These are phyloP conservation scores for Pungitius pungitius DNA, from an alignment of 2,113 vertebrate species.

Conservation along the genomic window DNA sequence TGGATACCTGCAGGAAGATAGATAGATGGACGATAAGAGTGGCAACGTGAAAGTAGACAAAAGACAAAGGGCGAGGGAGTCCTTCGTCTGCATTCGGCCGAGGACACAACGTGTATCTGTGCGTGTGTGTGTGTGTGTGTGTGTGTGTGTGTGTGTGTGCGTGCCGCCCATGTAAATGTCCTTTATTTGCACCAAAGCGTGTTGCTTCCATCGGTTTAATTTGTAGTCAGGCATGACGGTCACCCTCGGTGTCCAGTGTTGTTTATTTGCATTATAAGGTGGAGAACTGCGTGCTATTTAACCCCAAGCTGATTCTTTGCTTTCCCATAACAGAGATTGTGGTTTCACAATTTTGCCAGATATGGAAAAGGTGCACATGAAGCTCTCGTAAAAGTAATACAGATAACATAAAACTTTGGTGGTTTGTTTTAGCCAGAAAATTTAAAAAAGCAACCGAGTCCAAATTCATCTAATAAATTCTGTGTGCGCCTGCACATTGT, in stretches of 20 bases:
- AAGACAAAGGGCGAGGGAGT: slow-evolving; percentile 7
- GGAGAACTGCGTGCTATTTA: neutral
- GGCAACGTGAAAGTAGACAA: slow-evolving; percentile 10
- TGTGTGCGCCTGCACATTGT: too few relatives aligned
- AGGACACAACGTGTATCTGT: slow-evolving; percentile 7
- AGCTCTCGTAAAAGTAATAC: neutral
- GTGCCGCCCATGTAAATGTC: neutral
- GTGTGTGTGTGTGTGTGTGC: neutral
- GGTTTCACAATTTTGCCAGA: neutral
- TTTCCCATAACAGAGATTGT: neutral
- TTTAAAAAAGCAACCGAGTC: neutral
- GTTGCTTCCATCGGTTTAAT: slow-evolving; percentile 49
- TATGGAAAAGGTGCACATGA: neutral
- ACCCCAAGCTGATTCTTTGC: neutral
- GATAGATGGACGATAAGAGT: slow-evolving; percentile 52
- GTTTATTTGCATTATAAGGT: slow-evolving; percentile 18
- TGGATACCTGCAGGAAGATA: slow-evolving; percentile 43
- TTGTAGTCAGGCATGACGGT: slow-evolving; percentile 26
- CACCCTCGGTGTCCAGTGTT: neutral
- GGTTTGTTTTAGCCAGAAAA: neutral
- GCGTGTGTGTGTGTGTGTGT: too few relatives aligned
- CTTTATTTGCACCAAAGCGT: slow-evolving; percentile 8
- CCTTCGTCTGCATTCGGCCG: slow-evolving; percentile 35
- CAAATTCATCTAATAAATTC: neutral
- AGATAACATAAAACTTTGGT: neutral